These are phyloP conservation scores for Chydorus sphaericus DNA, from an alignment of 2,888 invertebrate species.

Conservation along the genomic window DNA sequence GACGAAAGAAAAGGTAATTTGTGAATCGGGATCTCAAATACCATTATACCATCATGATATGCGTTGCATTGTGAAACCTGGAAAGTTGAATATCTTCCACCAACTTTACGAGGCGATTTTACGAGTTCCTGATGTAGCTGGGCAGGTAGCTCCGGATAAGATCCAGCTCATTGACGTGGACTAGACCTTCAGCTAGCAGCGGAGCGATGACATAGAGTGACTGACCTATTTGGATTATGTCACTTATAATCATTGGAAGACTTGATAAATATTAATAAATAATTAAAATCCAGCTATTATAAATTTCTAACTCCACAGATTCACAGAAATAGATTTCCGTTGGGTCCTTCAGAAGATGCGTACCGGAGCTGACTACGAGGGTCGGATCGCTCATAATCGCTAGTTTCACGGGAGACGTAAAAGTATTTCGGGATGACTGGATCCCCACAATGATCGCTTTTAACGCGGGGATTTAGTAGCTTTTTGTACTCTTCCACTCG, in stretches of 20 bases:
- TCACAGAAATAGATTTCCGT: conserved; percentile 61
- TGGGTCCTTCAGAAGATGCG: conserved; percentile 42
- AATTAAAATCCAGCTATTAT: no score
- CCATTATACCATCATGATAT: no score
- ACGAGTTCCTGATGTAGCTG: conserved; percentile 89
- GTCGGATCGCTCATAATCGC: conserved; percentile 53
- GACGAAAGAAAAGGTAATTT: no score
- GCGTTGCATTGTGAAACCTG: no score
- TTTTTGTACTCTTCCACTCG: conserved; percentile 87
- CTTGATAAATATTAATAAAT: no score
- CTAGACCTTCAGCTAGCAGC: conserved; percentile 69
- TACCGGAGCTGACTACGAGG: conserved; percentile 50
- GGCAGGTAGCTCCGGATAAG: conserved; percentile 88
- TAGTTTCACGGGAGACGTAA: conserved; percentile 55
- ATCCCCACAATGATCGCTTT: conserved; percentile 71
- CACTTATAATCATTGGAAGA: no score
- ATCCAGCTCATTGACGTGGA: conserved; percentile 90
- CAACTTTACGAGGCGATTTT: conserved; percentile 67
- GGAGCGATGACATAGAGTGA: conserved; percentile 88
- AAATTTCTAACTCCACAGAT: no score
- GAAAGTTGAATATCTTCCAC: conserved; percentile 87
- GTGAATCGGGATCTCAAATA: no score
- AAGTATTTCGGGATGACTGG: conserved; percentile 90
- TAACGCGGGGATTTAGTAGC: conserved; percentile 62
- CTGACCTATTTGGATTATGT: no score